A percentile compares a stretch with the other conserved stretches of the same genome.
phyloP scores from a whole-genome alignment of 2,113 vertebrate species.

The Notarius lentiginosus region DNA sequence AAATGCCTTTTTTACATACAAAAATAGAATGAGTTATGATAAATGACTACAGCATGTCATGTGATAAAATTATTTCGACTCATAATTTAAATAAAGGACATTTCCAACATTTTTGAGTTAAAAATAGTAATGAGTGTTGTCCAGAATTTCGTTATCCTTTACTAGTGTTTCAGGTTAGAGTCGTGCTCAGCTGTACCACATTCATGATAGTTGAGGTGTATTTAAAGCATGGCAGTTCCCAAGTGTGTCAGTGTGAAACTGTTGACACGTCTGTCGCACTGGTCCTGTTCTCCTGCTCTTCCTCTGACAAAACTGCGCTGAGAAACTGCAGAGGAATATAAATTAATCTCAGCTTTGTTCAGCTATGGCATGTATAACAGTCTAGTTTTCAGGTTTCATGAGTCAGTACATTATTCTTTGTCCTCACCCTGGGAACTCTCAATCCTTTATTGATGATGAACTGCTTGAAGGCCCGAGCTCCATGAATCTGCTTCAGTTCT shows the following conservation, averaged over 20 bases:
- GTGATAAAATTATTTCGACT: not conserved
- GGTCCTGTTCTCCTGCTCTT: slow-evolving; percentile 34
- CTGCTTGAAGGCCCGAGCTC: slow-evolving; percentile 63
- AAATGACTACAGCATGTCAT: not conserved
- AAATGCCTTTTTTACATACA: not conserved
- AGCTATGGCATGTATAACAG: not conserved
- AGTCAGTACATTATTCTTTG: not conserved
- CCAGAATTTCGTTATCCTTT: not conserved
- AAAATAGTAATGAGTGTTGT: not conserved
- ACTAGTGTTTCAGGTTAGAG: not conserved
- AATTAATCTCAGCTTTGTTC: not conserved
- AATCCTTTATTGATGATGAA: slow-evolving; percentile 65
- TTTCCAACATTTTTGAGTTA: not conserved
- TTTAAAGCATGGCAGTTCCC: slow-evolving; percentile 20
- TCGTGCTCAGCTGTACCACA: slow-evolving; percentile 9
- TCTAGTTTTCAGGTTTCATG: not conserved
- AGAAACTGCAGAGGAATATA: slow-evolving; percentile 46
- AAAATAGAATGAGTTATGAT: slow-evolving; percentile 1
- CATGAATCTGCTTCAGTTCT: slow-evolving; percentile 57
- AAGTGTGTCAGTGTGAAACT: not conserved
- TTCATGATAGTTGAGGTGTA: not conserved
- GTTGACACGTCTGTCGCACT: not conserved
- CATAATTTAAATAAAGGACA: slow-evolving; percentile 7
- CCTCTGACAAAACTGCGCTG: slow-evolving; percentile 43
- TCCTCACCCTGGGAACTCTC: slow-evolving; percentile 57